Percentiles rank a stretch among this genome's conserved stretches.
Evolutionary conservation across 2,888 invertebrate species (phyloP).

Genomic region (Invenusta paracnida): DNA sequence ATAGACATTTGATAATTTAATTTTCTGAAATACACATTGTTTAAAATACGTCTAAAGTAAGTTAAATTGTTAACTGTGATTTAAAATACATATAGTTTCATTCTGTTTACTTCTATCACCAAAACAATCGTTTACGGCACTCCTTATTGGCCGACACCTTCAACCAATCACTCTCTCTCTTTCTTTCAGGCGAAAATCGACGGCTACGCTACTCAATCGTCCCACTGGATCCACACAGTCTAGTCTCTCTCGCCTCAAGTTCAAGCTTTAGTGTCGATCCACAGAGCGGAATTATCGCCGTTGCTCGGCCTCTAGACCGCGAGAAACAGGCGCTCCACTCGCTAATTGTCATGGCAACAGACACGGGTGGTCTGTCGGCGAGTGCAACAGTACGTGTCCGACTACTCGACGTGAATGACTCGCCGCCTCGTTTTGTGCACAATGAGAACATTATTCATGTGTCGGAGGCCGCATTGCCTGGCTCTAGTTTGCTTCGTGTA

Average conservation of each 20-base stretch:
- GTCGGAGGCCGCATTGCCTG: background rate
- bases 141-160: no score
- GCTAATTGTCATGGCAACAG: background rate
- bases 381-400: background rate
- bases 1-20: no score
- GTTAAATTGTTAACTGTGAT: no score
- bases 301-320: background rate
- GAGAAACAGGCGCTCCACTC: background rate
- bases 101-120: no score
- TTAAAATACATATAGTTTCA: no score
- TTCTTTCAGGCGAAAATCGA: background rate
- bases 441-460: background rate
- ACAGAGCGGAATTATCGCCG: background rate
- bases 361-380: background rate
- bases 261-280: background rate
- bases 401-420: conserved; percentile 4
- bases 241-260: no score
- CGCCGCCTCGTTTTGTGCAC: conserved; percentile 4
- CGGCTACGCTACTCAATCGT: conserved; percentile 1
- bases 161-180: background rate
- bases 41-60: no score
- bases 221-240: background rate
- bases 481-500: background rate
- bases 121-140: no score
- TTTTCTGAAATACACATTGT: no score